phyloP scores from a whole-genome alignment of 64 coral and sea anemone species.

The Montipora efflorescens region DNA sequence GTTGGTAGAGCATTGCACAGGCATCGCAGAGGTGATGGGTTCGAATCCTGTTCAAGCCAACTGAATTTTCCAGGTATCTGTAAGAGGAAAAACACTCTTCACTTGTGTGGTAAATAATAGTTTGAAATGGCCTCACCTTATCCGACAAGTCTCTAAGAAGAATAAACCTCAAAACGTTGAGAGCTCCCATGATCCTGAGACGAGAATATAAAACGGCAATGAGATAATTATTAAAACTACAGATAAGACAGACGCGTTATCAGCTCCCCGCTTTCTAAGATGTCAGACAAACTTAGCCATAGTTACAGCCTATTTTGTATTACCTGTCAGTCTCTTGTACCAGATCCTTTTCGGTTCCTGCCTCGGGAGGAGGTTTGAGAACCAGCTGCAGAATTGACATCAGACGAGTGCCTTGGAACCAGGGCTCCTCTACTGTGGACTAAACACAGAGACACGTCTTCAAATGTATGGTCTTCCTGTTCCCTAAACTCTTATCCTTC shows the following conservation, averaged over 20 bases:
- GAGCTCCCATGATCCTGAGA: conserved; percentile 43
- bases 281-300: too few relatives aligned
- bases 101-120: too few relatives aligned
- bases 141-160: conserved; percentile 58
- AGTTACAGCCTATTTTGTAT: too few relatives aligned
- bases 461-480: too few relatives aligned
- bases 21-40: too few relatives aligned
- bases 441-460: background rate
- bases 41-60: too few relatives aligned
- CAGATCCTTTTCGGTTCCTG: conserved; percentile 49
- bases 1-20: too few relatives aligned
- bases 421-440: conserved; percentile 37
- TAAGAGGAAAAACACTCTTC: too few relatives aligned
- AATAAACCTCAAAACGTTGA: conserved; percentile 61
- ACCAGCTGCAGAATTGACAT: conserved; percentile 49
- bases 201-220: background rate
- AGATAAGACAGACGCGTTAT: background rate
- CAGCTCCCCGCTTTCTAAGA: too few relatives aligned
- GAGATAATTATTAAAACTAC: background rate
- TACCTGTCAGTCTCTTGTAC: conserved; percentile 71
- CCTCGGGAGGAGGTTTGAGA: conserved; percentile 14
- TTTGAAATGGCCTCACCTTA: conserved; percentile 12
- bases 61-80: too few relatives aligned
- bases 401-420: conserved; percentile 56
- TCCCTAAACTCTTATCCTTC: background rate